These are phyloP conservation scores for Scaptomyza pallida DNA, from an alignment of 1,140 invertebrate species.

Conservation along the genomic window DNA sequence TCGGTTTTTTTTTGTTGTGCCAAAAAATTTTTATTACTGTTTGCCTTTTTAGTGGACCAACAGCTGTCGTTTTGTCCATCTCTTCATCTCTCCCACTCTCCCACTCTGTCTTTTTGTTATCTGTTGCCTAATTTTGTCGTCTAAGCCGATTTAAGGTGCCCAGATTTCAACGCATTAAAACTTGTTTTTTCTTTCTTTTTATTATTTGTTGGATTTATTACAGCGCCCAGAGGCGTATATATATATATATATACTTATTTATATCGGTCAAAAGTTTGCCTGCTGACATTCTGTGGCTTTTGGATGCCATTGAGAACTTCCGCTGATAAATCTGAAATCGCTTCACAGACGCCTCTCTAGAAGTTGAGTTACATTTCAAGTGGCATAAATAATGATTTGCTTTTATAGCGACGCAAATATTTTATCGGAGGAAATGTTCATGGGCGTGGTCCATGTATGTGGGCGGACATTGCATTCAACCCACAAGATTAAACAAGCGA, in stretches of 20 bases:
- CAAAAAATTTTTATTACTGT: conserved; percentile 70
- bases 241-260: conserved; percentile 14
- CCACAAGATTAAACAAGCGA: neutral
- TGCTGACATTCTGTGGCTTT: too few species aligned
- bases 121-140: conserved; percentile 58
- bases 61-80: conserved; percentile 50
- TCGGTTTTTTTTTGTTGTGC: conserved; percentile 6
- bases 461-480: conserved; percentile 15
- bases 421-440: too few species aligned
- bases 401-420: conserved; percentile 68
- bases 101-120: conserved; percentile 32
- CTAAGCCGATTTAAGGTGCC: conserved; percentile 65
- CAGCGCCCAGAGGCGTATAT: conserved; percentile 7
- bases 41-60: conserved; percentile 69
- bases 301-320: conserved; percentile 61
- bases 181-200: conserved; percentile 23
- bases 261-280: conserved; percentile 67
- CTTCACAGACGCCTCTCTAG: conserved; percentile 29
- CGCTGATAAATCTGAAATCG: conserved; percentile 68
- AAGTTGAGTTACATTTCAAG: conserved; percentile 52
- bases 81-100: neutral
- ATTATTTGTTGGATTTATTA: conserved; percentile 46
- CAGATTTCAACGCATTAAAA: conserved; percentile 59
- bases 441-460: neutral
- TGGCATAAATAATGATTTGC: conserved; percentile 60